phyloP scores from a whole-genome alignment of 2,797 vertebrate species.

The Neostethus bicornis region DNA sequence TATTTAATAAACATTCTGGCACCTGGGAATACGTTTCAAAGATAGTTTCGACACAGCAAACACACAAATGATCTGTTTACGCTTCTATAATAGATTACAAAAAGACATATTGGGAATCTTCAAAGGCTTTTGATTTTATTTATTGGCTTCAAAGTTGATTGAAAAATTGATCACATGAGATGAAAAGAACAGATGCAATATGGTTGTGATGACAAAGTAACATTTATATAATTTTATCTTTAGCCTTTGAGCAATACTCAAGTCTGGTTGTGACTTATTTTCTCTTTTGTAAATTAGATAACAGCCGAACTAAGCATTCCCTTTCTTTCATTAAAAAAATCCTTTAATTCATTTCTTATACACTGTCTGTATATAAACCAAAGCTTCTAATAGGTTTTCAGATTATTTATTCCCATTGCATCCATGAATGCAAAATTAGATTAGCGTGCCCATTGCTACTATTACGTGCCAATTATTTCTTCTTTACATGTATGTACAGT shows the following conservation, averaged over 20 bases:
- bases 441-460: neutral
- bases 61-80: neutral
- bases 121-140: too few relatives aligned
- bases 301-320: slow-evolving; percentile 66
- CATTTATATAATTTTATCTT: slow-evolving; percentile 15
- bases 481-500: slow-evolving; percentile 9
- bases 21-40: neutral
- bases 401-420: slow-evolving; percentile 28
- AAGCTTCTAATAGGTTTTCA: slow-evolving; percentile 43
- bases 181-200: neutral
- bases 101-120: too few relatives aligned
- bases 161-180: too few relatives aligned
- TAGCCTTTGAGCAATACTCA: neutral
- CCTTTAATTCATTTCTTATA: slow-evolving; percentile 18
- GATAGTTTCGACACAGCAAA: neutral
- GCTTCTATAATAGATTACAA: neutral
- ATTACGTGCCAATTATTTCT: slow-evolving; percentile 3
- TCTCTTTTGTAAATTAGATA: slow-evolving; percentile 45
- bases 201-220: slow-evolving; percentile 3
- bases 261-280: slow-evolving; percentile 26
- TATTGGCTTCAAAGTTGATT: too few relatives aligned
- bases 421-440: slow-evolving; percentile 8
- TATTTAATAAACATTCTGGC: neutral
- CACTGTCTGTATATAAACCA: slow-evolving; percentile 27
- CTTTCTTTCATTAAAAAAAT: slow-evolving; percentile 44